Percentiles rank a stretch among this genome's conserved stretches.
Evolutionary conservation across 2,113 vertebrate species (phyloP).

Genomic region (Pleuronectes platessa): DNA sequence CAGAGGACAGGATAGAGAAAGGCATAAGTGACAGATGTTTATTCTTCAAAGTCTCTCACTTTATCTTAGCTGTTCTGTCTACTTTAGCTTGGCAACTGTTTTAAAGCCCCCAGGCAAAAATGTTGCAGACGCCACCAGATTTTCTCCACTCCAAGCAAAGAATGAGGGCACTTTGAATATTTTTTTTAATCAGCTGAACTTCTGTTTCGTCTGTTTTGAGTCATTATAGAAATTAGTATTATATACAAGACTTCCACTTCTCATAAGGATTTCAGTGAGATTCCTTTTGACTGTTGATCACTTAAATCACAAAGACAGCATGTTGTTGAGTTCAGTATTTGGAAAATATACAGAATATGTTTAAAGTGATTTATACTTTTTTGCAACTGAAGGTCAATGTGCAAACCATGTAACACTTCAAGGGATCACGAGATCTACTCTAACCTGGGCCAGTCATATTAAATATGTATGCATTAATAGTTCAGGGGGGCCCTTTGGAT

Average conservation of each 20-base stretch:
- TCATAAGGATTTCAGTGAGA: slow-evolving; percentile 18
- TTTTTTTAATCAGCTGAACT: slow-evolving; percentile 40
- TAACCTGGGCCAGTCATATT: background rate
- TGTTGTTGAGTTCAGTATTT: background rate
- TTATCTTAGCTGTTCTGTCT: slow-evolving; percentile 35
- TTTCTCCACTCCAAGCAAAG: slow-evolving; percentile 33
- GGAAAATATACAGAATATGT: background rate
- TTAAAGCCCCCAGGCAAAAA: slow-evolving; percentile 46
- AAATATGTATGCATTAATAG: slow-evolving; percentile 30
- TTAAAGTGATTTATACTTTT: background rate
- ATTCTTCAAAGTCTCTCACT: slow-evolving; percentile 33
- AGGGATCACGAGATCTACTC: slow-evolving; percentile 11
- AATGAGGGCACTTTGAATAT: slow-evolving; percentile 41
- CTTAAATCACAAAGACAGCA: slow-evolving; percentile 34
- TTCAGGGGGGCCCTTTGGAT: slow-evolving; percentile 2
- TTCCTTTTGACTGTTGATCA: slow-evolving; percentile 25
- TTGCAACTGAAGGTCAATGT: slow-evolving; percentile 1
- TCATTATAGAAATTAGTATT: slow-evolving; percentile 49
- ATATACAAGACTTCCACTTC: slow-evolving; percentile 14
- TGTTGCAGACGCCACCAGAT: slow-evolving; percentile 45
- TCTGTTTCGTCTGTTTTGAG: slow-evolving; percentile 40
- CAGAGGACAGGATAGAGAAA: slow-evolving; percentile 18
- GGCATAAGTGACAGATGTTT: background rate
- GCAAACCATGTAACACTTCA: slow-evolving; percentile 4
- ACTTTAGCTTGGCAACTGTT: slow-evolving; percentile 46